Base-by-base conservation (phyloP, 2,888 invertebrate species). In the Ormyrus pomaceus region DNA sequence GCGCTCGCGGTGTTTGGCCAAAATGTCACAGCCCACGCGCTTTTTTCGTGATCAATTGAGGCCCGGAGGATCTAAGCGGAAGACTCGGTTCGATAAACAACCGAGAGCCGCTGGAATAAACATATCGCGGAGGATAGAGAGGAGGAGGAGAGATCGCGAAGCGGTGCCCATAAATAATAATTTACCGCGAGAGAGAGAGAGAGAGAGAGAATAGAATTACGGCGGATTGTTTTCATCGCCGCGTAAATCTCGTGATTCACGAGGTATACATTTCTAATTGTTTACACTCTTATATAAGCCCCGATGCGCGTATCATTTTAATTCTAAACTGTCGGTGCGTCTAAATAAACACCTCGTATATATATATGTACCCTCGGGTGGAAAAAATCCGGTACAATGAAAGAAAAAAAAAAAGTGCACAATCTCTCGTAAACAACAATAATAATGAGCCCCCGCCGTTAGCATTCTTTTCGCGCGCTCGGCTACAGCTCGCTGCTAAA, bases 201-300 rank as follows among this genome's bases (percentile, higher is more conserved):
- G 34, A 34, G 34, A 13, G 13, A 55, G 53, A 74, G 3, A 69
- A 79, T 73, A 55, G 53, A 78, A 56, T 64, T 51, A 78, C 7
- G 13, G 51, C 34, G 48, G 56, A 69, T 56, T n/a, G 65, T 56
- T 77, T 61, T 2, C 61, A 5, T 50, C 34, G 34, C 11, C 19
- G 34, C 9, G 72, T 55, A 58, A 59, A 70, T 73, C 55, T 19
- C 46, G 13, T 68, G 78, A 73, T 50, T 78, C 78, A 78, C 11
- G 4, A 10, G 11, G 7, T 65, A 78, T 73, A 55, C 56, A 68
- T 73, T 66, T 66, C n/a, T 48, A 59, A 61, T 61, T 73, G 72
- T 73, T 73, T 72, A 68, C 72, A 62, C 68, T 62, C 78, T 68
- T 66, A 68, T 78, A 68, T 61, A 78, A 78, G 72, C 66, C 2